These are phyloP conservation scores for Melieria picta DNA, from an alignment of 2,888 invertebrate species.

Conservation along the genomic window DNA sequence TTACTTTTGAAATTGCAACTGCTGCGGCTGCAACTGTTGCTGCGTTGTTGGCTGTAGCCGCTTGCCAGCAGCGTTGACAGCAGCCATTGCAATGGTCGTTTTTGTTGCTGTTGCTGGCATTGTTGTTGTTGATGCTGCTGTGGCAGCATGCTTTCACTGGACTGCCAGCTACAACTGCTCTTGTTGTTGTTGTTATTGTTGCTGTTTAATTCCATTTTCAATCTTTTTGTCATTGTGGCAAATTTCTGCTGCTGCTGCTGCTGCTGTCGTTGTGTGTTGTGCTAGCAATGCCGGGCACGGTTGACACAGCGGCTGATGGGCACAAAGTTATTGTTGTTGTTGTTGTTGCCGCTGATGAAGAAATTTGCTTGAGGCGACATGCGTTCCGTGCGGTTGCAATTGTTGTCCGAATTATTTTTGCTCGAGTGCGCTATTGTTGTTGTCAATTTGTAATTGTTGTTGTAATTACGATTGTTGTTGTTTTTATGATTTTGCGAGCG, in stretches of 20 bases:
- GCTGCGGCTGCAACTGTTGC: not conserved
- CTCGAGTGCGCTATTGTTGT: not conserved
- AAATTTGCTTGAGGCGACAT: conserved; percentile 36
- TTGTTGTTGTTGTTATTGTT: conserved; percentile 29
- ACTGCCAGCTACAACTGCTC: conserved; percentile 31
- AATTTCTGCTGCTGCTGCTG: conserved; percentile 38
- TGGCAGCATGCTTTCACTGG: conserved; percentile 7
- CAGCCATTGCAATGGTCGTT: conserved; percentile 24
- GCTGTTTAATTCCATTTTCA: conserved; percentile 21
- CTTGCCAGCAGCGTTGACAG: not conserved
- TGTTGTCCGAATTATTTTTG: conserved; percentile 19
- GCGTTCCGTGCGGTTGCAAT: conserved; percentile 5
- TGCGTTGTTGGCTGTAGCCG: not conserved
- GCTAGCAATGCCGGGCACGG: too few species aligned
- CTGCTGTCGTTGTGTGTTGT: conserved; percentile 26
- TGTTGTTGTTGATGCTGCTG: conserved; percentile 38
- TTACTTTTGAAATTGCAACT: not conserved
- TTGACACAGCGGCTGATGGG: too few species aligned
- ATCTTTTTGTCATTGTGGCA: too few species aligned
- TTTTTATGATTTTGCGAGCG: not conserved
- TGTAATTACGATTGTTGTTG: conserved; percentile 5
- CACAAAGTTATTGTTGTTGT: conserved; percentile 6
- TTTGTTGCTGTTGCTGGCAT: conserved; percentile 39
- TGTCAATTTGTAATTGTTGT: conserved; percentile 1
- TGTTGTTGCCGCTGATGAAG: conserved; percentile 35